Evolutionary conservation across 2,113 vertebrate species (phyloP), one percentile per base, ranked within the genome.

Genomic region (Onychostoma macrolepis): DNA sequence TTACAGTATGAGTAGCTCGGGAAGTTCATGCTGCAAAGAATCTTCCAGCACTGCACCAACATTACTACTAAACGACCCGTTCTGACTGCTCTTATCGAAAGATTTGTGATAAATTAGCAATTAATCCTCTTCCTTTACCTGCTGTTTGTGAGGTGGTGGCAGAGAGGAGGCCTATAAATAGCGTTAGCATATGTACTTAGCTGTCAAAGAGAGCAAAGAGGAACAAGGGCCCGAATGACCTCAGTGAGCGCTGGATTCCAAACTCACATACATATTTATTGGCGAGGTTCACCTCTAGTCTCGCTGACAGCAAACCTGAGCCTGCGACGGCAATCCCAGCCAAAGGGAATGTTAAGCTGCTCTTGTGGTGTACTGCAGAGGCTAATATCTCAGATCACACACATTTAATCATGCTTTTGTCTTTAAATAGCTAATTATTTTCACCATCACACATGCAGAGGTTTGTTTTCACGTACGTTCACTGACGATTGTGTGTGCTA

Each of bases 231-330:
- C 87, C 87, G 90, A 76, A 85, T 92, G 90, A 92, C 94, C 92
- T 91, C 89, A 85, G 87, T 87, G 76, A 90, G 86, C 91, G 84
- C 84, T 88, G 80, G 79, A 78, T 3, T 89, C 84, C 72, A 85
- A 58, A 89, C 76, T 90, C 90, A 90, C 90, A 93, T 94, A 91
- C 90, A 92, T 94, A 94, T 94, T 92, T 95, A 92, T 93, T 93
- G 91, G 78, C 85, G 88, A 89, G 92, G 88, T 90, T 94, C 90
- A 92, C 89, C 87, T 89, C 87, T 85, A 87, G 89, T 90, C 80
- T 84, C 83, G 77, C 85, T 91, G 89, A 93, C 90, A 89, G 89
- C 86, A 50, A 89, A 87, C 50, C 83, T 77, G 58, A 84, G 74
- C 28, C 89, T 45, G 79, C 85, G 88, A 90, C 81, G 80, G 88